These are phyloP conservation scores for Meiosimyza decipiens DNA, from an alignment of 2,888 invertebrate species.

Conservation along the genomic window DNA sequence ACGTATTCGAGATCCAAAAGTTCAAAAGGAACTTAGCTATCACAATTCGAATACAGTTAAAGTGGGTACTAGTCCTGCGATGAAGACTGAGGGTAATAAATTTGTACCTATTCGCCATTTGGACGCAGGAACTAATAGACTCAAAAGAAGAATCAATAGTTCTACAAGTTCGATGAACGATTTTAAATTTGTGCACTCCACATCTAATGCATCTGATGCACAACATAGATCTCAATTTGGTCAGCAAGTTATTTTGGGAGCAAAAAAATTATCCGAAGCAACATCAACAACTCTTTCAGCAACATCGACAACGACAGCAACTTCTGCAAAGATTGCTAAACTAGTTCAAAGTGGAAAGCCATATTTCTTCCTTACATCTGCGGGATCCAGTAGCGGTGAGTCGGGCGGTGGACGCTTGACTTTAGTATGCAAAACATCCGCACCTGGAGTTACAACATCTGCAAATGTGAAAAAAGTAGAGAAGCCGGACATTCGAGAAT, in stretches of 20 bases:
- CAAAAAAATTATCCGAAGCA: slow-evolving; percentile 29
- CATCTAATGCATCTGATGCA: background rate
- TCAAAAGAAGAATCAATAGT: slow-evolving; percentile 55
- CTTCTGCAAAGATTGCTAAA: slow-evolving; percentile 70
- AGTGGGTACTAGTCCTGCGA: slow-evolving; percentile 68
- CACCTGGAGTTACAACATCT: slow-evolving; percentile 37
- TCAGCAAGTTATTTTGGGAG: slow-evolving; percentile 19
- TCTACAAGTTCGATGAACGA: slow-evolving; percentile 57
- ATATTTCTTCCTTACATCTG: slow-evolving; percentile 74
- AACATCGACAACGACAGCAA: slow-evolving; percentile 37
- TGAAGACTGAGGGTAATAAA: slow-evolving; percentile 64
- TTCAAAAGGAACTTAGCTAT: slow-evolving; percentile 59
- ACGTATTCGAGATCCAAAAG: slow-evolving; percentile 65
- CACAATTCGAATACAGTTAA: slow-evolving; percentile 58
- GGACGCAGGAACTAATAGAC: slow-evolving; percentile 49
- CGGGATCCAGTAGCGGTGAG: slow-evolving; percentile 62
- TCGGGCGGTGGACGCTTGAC: slow-evolving; percentile 71
- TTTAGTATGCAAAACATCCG: slow-evolving; percentile 63
- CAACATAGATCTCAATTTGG: background rate
- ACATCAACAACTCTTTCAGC: slow-evolving; percentile 18
- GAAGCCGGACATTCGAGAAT: slow-evolving; percentile 26
- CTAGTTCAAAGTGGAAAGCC: slow-evolving; percentile 78
- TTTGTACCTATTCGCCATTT: slow-evolving; percentile 54
- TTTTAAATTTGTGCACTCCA: background rate
- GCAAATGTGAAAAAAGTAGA: slow-evolving; percentile 36